phyloP scores from a whole-genome alignment of 2,888 invertebrate genomes.

The Agrochola litura region DNA sequence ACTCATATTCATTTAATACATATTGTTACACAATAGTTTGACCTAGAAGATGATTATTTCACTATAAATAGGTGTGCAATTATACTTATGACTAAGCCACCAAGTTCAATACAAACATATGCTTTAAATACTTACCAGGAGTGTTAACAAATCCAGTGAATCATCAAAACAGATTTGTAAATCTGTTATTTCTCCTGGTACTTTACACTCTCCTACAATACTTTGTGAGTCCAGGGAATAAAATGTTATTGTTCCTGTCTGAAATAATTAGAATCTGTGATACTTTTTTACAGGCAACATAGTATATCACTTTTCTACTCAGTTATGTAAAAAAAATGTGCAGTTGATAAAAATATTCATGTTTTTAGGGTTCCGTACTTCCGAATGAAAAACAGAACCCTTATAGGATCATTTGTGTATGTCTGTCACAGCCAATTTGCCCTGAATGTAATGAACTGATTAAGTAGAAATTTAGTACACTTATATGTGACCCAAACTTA shows the following conservation, averaged over 20 bases:
- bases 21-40: neutral
- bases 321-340: neutral
- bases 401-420: no score
- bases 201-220: slow-evolving; percentile 92
- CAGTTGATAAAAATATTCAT: neutral
- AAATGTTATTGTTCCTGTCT: slow-evolving; percentile 92
- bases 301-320: neutral
- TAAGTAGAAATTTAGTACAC: no score
- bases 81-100: neutral
- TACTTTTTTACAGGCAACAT: neutral
- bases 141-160: slow-evolving; percentile 90
- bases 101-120: slow-evolving; percentile 7
- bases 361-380: no score
- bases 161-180: slow-evolving; percentile 94
- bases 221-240: slow-evolving; percentile 93
- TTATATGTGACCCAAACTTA: no score
- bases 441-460: no score
- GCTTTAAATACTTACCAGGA: slow-evolving; percentile 78
- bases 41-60: neutral
- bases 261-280: slow-evolving; percentile 60
- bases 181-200: slow-evolving; percentile 91
- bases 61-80: neutral
- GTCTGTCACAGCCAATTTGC: no score
- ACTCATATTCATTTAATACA: neutral
- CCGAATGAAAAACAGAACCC: no score